phyloP scores from a whole-genome alignment of 1,140 invertebrate genomes.

The Ceratitis capitata region DNA sequence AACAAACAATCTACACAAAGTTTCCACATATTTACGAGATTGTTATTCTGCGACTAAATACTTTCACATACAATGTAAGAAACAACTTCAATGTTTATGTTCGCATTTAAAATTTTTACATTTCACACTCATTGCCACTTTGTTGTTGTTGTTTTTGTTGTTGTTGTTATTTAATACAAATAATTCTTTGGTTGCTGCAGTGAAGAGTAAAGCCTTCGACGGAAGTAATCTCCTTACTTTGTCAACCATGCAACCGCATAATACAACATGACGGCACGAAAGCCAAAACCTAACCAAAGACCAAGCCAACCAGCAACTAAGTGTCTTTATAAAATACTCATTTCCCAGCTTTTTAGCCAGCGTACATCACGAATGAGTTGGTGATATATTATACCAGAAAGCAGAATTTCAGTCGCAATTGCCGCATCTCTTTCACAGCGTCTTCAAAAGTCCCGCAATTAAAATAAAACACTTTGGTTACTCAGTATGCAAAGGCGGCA shows the following conservation, averaged over 20 bases:
- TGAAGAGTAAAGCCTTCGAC: not conserved
- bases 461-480: constrained; percentile 19
- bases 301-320: not conserved
- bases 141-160: no score
- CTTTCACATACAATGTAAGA: constrained; percentile 12
- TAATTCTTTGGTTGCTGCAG: no score
- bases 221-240: constrained; percentile 6
- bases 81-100: constrained; percentile 14
- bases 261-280: constrained; percentile 22
- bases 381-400: not conserved
- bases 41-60: constrained; percentile 17
- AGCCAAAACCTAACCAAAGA: not conserved
- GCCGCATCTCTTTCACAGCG: not conserved
- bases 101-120: not conserved
- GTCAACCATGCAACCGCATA: constrained; percentile 3
- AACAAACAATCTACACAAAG: not conserved
- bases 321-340: no score
- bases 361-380: not conserved
- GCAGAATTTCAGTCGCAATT: not conserved
- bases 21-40: constrained; percentile 20
- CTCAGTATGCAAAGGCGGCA: no score
- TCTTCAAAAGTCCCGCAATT: not conserved
- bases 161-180: no score
- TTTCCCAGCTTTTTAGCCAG: not conserved
- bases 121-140: not conserved